Percentiles rank a stretch among this genome's conserved stretches.
Evolutionary conservation across 37 sponge, comb jelly and placozoan genomes (phyloP).

Genomic region (Chondrosia reniformis): DNA sequence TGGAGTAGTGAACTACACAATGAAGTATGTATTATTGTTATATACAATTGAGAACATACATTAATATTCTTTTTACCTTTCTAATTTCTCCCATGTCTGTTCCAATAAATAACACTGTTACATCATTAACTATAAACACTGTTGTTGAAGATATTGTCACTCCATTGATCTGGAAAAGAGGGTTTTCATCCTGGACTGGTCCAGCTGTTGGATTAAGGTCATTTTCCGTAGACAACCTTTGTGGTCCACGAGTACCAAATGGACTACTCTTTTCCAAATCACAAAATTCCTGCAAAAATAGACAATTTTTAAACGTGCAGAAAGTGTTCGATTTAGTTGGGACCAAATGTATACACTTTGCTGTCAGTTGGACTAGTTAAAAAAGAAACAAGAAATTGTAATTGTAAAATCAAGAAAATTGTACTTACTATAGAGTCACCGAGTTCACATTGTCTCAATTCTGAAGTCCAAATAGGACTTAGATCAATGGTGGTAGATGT

Average conservation of each 20-base stretch:
- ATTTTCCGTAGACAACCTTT: neutral
- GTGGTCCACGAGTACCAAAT: neutral
- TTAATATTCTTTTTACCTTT: neutral
- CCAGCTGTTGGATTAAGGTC: neutral
- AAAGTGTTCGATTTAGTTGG: too few species aligned
- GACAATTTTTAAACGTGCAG: too few species aligned
- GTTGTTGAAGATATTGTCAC: neutral
- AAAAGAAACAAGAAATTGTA: neutral
- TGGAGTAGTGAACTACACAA: neutral
- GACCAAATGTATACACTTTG: too few species aligned
- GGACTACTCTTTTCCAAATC: neutral
- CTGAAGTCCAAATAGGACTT: neutral
- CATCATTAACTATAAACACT: slow-evolving; percentile 3
- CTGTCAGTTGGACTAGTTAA: too few species aligned
- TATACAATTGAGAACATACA: too few species aligned
- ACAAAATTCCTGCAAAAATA: neutral
- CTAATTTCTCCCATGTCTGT: neutral
- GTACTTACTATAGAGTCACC: neutral
- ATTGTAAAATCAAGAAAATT: neutral
- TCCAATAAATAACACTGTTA: neutral
- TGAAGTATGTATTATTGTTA: neutral
- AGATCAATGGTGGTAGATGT: neutral
- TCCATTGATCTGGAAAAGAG: neutral
- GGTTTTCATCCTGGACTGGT: neutral
- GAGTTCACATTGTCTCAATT: neutral